Evolutionary conservation across 2,797 vertebrate genomes (phyloP), one percentile per base, ranked within the genome.

Genomic region (Yasuhikotakia modesta): DNA sequence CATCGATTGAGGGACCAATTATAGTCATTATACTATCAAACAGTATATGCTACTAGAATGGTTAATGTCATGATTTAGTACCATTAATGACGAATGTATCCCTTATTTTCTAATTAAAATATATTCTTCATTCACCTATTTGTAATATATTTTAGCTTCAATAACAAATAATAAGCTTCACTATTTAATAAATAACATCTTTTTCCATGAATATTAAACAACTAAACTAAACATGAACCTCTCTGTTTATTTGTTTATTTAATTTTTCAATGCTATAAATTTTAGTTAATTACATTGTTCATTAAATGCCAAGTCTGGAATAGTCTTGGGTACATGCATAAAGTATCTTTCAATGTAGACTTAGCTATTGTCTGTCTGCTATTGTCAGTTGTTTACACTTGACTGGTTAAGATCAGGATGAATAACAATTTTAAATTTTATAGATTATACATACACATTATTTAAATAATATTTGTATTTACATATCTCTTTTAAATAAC

Each of bases 301-400:
- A n/a, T n/a, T 58, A 60, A 81, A 85, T 84, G 88, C 82, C 84
- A 85, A 71, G 81, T 82, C 82, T 87, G 85, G 91, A 90, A 91
- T 91, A 86, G 83, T 86, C 91, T 91, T 86, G 79, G 78, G 83
- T 86, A 79, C 73, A 79, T 39, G 53, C 82, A 88, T 83, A 86
- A 90, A 90, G 80, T 78, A 70, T 50, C 81, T 85, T 77, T 81
- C 84, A 87, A 85, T 75, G 82, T 84, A 27, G 82, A 87, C 52
- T 78, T 73, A 82, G 35, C 79, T 60, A 13, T 19, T 55, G 19
- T 12, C 52, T 11, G 10, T 55, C 32, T 85, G 12, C 87, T 76
- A 87, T 81, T 87, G 87, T 88, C 80, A 81, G 43, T 48, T 19
- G 19, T 35, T 32, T 45, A 55, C 53, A 48, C 22, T 75, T 66